Evolutionary conservation across 2,888 invertebrate genomes (phyloP).

Genomic region (Hypercompe scribonia): DNA sequence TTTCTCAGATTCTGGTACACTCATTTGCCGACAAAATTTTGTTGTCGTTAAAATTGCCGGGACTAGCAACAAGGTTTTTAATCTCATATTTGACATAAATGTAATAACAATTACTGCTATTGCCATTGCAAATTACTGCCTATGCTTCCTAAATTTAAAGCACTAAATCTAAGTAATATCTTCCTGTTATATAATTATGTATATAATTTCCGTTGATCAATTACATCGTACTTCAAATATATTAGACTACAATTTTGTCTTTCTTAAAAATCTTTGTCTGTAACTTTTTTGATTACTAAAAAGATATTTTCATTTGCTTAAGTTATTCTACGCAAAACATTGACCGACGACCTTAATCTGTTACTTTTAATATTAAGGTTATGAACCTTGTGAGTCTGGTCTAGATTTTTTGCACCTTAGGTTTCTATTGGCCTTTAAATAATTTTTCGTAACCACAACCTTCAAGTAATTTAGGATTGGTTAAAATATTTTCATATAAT

Average conservation of each 20-base stretch:
- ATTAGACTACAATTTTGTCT: background rate
- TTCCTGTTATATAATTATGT: background rate
- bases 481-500: slow-evolving; percentile 1
- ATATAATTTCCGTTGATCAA: background rate
- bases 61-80: background rate
- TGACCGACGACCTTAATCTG: slow-evolving; percentile 53
- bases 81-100: background rate
- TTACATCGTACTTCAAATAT: background rate
- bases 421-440: slow-evolving; percentile 7
- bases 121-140: background rate
- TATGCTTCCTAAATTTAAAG: background rate
- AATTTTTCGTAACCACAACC: slow-evolving; percentile 8
- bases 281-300: background rate
- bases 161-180: background rate
- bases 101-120: background rate
- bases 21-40: background rate
- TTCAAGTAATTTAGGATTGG: slow-evolving; percentile 19
- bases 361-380: slow-evolving; percentile 20
- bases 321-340: slow-evolving; percentile 9
- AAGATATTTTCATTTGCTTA: background rate
- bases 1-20: background rate
- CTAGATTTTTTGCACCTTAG: slow-evolving; percentile 16
- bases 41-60: background rate
- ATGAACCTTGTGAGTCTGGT: slow-evolving; percentile 13
- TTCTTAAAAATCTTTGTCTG: background rate